These are phyloP conservation scores for Bimastos eiseni DNA, from an alignment of 2,888 invertebrate genomes.

Conservation along the genomic window DNA sequence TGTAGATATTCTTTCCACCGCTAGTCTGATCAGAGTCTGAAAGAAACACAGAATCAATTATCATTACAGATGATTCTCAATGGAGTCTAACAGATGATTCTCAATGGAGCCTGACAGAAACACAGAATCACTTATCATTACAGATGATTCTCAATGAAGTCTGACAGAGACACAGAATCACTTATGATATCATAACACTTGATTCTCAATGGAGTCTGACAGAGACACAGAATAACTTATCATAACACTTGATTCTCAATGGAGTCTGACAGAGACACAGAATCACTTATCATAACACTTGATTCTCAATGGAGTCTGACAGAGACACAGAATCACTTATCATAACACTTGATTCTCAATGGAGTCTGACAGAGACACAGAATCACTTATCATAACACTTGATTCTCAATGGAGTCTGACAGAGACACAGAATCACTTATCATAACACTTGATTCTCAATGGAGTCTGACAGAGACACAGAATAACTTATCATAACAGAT, in stretches of 20 bases:
- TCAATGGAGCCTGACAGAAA: not conserved
- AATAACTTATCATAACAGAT: not conserved
- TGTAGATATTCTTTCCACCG: slow-evolving; percentile 30
- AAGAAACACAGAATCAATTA: not conserved
- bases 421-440: not conserved
- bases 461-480: not conserved
- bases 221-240: not conserved
- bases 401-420: not conserved
- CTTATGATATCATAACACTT: not conserved
- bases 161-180: not conserved
- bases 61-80: not conserved
- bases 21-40: slow-evolving; percentile 18
- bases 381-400: not conserved
- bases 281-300: not conserved
- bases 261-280: not conserved
- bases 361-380: not conserved
- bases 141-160: too few relatives aligned
- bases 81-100: not conserved
- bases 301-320: not conserved
- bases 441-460: too few relatives aligned
- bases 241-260: too few relatives aligned
- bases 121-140: too few relatives aligned
- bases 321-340: not conserved
- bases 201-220: too few relatives aligned
- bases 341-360: too few relatives aligned